Conservation (phyloP, 2,797 vertebrate species). For the Pelochelys cantorii region DNA sequence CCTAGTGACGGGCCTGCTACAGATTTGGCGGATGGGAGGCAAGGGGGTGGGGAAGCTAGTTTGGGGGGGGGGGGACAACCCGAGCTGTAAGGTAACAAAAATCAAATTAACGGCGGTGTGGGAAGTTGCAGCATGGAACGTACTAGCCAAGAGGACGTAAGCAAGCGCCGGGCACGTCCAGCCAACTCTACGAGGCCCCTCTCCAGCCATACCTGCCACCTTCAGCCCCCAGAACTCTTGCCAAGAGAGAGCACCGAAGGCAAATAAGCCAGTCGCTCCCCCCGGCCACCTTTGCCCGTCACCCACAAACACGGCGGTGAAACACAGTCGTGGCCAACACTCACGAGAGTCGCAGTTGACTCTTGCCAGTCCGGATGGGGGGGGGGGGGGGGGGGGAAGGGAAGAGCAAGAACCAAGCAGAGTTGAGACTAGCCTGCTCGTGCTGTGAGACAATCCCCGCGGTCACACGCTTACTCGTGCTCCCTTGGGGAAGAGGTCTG, state of each 20-base stretch:
- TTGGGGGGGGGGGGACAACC: rapidly evolving
- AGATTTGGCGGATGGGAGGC: neutral
- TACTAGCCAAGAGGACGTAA: neutral
- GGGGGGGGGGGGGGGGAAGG: neutral
- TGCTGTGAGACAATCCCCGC: neutral
- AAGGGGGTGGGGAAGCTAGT: neutral
- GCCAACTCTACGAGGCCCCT: neutral
- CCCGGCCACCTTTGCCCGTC: conserved; percentile 1
- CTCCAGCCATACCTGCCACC: neutral
- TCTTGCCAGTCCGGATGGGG: neutral
- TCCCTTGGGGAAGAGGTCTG: neutral
- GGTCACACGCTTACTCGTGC: neutral
- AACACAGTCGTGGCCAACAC: neutral
- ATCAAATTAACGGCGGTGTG: neutral
- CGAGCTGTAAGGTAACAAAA: neutral
- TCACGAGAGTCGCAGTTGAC: neutral
- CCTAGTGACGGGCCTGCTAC: neutral
- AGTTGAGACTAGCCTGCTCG: neutral
- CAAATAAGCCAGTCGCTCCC: neutral
- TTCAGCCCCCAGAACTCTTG: neutral
- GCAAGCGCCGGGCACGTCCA: neutral
- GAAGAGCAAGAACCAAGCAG: rapidly evolving
- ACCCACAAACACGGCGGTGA: neutral
- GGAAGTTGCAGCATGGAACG: neutral
- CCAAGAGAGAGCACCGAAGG: conserved; percentile 1